Percentiles rank a stretch among this genome's conserved stretches.
These are phyloP conservation scores for Hirtodrosophila histrioides DNA, from an alignment of 2,888 invertebrate genomes.

Conservation along the genomic window DNA sequence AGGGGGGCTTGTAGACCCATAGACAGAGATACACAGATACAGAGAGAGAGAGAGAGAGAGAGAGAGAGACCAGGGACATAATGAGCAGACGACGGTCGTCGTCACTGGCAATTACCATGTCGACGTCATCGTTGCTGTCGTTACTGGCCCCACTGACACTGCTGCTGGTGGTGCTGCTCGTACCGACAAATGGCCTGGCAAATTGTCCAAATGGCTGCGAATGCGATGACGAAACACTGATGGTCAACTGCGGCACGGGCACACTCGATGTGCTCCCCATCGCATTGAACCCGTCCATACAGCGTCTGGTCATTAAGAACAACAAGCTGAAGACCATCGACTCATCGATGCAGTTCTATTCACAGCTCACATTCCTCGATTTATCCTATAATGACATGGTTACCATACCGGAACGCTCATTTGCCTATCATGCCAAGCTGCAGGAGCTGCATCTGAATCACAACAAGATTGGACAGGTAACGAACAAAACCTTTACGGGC, in stretches of 20 bases:
- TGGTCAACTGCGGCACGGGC: constrained; percentile 93
- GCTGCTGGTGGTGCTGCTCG: constrained; percentile 37
- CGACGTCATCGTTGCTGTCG: constrained; percentile 37
- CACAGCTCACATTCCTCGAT: constrained; percentile 93
- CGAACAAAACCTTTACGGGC: constrained; percentile 92
- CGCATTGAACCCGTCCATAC: constrained; percentile 95
- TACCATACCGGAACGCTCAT: constrained; percentile 91
- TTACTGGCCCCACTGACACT: constrained; percentile 16
- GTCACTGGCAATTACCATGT: constrained; percentile 67
- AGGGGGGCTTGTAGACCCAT: constrained; percentile 8
- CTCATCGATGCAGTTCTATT: constrained; percentile 94
- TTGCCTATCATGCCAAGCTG: constrained; percentile 91
- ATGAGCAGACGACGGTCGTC: constrained; percentile 66
- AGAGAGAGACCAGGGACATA: constrained; percentile 30
- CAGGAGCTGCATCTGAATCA: constrained; percentile 93
- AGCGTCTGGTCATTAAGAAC: constrained; percentile 92
- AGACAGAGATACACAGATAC: constrained; percentile 18
- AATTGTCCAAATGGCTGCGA: constrained; percentile 94
- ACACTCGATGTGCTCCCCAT: constrained; percentile 95
- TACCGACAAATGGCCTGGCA: constrained; percentile 85
- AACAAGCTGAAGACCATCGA: constrained; percentile 95
- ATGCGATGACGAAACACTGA: constrained; percentile 95
- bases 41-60: constrained; percentile 1
- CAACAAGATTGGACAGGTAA: constrained; percentile 92
- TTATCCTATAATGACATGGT: constrained; percentile 93